These are phyloP conservation scores for Operophtera brumata DNA, from an alignment of 2,888 invertebrate species.

Conservation along the genomic window DNA sequence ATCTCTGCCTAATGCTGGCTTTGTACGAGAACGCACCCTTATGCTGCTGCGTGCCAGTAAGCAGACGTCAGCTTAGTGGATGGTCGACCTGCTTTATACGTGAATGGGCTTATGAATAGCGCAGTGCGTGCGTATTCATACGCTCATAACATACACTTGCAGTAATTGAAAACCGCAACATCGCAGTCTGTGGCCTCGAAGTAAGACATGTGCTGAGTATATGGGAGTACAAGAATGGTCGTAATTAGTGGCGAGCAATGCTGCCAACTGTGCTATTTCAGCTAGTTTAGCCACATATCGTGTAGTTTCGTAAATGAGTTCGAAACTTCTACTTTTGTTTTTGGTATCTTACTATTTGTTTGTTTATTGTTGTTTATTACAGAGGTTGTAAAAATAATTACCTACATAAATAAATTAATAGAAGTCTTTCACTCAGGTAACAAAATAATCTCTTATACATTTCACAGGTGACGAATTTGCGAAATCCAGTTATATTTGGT, in stretches of 20 bases:
- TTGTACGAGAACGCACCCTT: neutral
- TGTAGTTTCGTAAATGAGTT: neutral
- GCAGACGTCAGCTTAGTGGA: too few species aligned
- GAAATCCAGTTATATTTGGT: neutral
- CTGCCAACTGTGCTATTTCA: constrained; percentile 2
- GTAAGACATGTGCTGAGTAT: constrained; percentile 68
- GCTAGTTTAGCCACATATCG: neutral
- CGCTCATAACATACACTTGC: constrained; percentile 56
- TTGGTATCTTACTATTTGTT: too few species aligned
- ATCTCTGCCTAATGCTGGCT: too few species aligned
- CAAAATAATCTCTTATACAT: too few species aligned
- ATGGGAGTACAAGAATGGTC: constrained; percentile 56
- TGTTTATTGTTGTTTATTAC: too few species aligned
- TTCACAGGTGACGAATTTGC: too few species aligned
- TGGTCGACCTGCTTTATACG: neutral
- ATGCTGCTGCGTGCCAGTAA: neutral
- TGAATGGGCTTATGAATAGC: constrained; percentile 41
- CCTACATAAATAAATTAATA: too few species aligned
- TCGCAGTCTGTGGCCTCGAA: constrained; percentile 60
- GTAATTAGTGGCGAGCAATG: constrained; percentile 49
- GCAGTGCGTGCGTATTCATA: constrained; percentile 46
- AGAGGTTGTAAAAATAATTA: too few species aligned
- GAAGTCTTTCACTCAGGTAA: too few species aligned
- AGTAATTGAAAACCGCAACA: constrained; percentile 73
- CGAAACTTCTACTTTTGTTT: neutral